Evolutionary conservation across 1,140 invertebrate species (phyloP), one percentile per base, ranked within the genome.

Genomic region (Gonioctena quinquepunctata): DNA sequence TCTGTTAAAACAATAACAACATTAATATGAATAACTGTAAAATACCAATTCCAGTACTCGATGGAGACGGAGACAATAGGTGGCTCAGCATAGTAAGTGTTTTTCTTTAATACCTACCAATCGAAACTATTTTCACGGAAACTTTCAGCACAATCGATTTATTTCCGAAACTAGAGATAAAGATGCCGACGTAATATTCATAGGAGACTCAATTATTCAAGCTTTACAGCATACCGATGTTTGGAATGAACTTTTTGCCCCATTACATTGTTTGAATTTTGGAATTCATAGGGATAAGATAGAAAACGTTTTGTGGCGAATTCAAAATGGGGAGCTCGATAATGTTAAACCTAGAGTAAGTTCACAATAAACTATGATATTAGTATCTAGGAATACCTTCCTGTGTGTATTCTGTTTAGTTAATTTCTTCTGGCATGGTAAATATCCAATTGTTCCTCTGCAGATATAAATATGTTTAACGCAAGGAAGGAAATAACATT

Each of bases 111-210:
- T n/a, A 67, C 61, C 65, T 66, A 33, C 8, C 18, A 49, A 23
- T 1, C 7, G 50, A n/a, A 25, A 65, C 54, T 52, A 28, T 52
- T 42, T 54, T 69, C 3, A 66, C 18, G 64, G 18, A 42, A 16
- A 67, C 72, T 87, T 89, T 67, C 83, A 94, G 93, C 94, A 96
- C 83, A 89, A 92, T 69, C 86, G 92, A 66, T 96, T 95, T 82
- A 83, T 95, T 33, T 86, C 86, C 28, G 92, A 96, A 83, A 90
- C 92, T 7, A 90, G 91, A 81, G 93, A 93, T 75, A 92, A 92
- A 83, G 94, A 96, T 85, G 93, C 93, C 28, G 94, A 96, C 80
- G 93, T 97, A n/a, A 87, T 96, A 64, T 94, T 96, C 79, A 88
- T 96, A 52, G 95, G 95, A 5, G 95, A 96, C 84, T 95, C 93